Conservation (phyloP, 2,888 invertebrate genomes). For the Selenia dentaria region DNA sequence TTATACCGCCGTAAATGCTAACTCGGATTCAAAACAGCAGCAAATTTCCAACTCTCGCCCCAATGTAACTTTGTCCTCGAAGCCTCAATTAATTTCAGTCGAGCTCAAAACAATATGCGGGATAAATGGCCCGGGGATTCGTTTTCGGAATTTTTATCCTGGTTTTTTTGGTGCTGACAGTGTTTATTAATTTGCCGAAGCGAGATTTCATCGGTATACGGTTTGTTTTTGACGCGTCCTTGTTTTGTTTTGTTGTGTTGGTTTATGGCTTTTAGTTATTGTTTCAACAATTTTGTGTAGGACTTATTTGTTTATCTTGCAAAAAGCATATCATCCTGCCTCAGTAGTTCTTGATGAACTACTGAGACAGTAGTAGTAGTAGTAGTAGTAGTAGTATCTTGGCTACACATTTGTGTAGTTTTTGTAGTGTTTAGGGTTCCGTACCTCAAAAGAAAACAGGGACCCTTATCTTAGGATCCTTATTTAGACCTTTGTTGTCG, state of each 20-base stretch:
- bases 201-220: constrained; percentile 10
- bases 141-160: constrained; percentile 3
- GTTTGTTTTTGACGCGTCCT: constrained; percentile 12
- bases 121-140: constrained; percentile 18
- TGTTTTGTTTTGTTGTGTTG: constrained; percentile 18
- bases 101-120: constrained; percentile 20
- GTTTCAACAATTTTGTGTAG: background rate
- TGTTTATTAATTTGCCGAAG: constrained; percentile 28
- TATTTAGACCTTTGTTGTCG: too few species aligned
- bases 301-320: background rate
- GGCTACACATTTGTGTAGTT: too few species aligned
- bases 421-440: too few species aligned
- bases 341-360: too few species aligned
- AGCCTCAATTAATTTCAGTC: constrained; percentile 34
- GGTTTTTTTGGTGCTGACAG: constrained; percentile 13
- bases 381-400: too few species aligned
- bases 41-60: background rate
- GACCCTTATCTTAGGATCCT: too few species aligned
- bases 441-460: too few species aligned
- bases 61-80: constrained; percentile 14
- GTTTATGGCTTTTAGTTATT: constrained; percentile 6
- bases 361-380: too few species aligned
- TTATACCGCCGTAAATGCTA: too few species aligned
- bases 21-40: too few species aligned
- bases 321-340: too few species aligned